phyloP scores from a whole-genome alignment of 2,888 invertebrate genomes.

The Xylophagus ater region DNA sequence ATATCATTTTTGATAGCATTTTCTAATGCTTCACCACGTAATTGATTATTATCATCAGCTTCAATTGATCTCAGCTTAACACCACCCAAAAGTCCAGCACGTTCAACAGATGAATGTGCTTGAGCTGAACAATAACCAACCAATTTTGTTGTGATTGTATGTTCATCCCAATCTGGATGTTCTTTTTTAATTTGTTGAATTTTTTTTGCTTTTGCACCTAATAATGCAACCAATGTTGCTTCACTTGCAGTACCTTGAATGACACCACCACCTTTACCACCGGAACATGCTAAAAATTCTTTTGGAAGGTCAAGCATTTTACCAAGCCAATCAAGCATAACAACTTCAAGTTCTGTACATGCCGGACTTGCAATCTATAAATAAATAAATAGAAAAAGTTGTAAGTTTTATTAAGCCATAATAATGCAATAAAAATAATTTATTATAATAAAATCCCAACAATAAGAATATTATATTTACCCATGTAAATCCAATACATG shows the following conservation, averaged over 20 bases:
- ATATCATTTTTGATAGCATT: constrained; percentile 76
- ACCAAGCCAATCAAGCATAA: constrained; percentile 92
- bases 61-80: constrained; percentile 63
- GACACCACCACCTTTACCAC: constrained; percentile 79
- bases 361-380: constrained; percentile 83
- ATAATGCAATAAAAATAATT: neutral
- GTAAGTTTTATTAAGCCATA: constrained; percentile 4
- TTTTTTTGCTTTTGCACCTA: constrained; percentile 76
- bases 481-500: constrained; percentile 95
- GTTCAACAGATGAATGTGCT: constrained; percentile 89
- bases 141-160: constrained; percentile 62
- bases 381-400: neutral
- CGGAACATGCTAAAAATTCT: constrained; percentile 71
- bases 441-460: too few species aligned
- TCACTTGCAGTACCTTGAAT: constrained; percentile 93
- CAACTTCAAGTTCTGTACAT: constrained; percentile 89
- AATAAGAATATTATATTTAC: too few species aligned
- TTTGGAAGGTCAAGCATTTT: constrained; percentile 82
- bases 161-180: constrained; percentile 64
- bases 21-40: constrained; percentile 64
- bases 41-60: constrained; percentile 57
- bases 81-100: constrained; percentile 83
- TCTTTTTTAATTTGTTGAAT: constrained; percentile 55
- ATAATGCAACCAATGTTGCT: constrained; percentile 79
- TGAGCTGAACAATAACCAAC: constrained; percentile 85